A percentile compares a stretch with the other conserved stretches of the same genome.
These are phyloP conservation scores for Conus ventricosus DNA, from an alignment of 1,140 invertebrate species.

Conservation along the genomic window DNA sequence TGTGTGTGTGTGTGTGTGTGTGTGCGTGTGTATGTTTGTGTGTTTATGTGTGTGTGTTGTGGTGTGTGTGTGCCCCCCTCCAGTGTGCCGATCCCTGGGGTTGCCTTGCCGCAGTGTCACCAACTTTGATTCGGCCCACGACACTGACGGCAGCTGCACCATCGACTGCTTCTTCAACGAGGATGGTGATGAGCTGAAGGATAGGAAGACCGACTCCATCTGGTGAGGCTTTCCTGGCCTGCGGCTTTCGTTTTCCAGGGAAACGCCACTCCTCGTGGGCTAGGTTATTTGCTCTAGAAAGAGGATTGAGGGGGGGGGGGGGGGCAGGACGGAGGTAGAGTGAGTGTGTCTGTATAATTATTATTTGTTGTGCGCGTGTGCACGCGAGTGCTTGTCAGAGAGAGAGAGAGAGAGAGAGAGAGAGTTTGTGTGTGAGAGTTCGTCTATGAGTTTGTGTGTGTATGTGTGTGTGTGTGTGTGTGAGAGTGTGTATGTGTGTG, in stretches of 20 bases:
- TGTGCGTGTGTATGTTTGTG: background rate
- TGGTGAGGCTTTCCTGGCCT: constrained; percentile 41
- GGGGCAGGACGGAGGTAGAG: background rate
- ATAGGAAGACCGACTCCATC: constrained; percentile 42
- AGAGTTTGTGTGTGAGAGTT: too few relatives aligned
- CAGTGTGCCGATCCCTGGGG: constrained; percentile 87
- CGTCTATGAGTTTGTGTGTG: too few relatives aligned
- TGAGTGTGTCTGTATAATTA: background rate
- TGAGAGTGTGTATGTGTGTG: too few relatives aligned
- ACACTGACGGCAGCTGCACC: constrained; percentile 89
- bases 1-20: constrained; percentile 3
- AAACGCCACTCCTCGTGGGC: background rate
- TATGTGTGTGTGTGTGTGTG: too few relatives aligned
- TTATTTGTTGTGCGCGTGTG: background rate
- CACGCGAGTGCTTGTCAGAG: background rate
- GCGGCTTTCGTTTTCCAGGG: background rate
- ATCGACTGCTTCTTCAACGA: constrained; percentile 87
- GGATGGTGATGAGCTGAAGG: constrained; percentile 2
- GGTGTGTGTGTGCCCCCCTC: background rate
- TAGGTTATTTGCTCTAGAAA: background rate
- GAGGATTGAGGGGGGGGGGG: too few relatives aligned
- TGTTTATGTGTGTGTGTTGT: constrained; percentile 17
- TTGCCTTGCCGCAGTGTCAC: constrained; percentile 90
- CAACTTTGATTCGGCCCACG: constrained; percentile 93
- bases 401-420: too few relatives aligned